Percentiles rank a stretch among this genome's conserved stretches.
Evolutionary conservation across 2,797 vertebrate species (phyloP).

Genomic region (Peromyscus aztecus): DNA sequence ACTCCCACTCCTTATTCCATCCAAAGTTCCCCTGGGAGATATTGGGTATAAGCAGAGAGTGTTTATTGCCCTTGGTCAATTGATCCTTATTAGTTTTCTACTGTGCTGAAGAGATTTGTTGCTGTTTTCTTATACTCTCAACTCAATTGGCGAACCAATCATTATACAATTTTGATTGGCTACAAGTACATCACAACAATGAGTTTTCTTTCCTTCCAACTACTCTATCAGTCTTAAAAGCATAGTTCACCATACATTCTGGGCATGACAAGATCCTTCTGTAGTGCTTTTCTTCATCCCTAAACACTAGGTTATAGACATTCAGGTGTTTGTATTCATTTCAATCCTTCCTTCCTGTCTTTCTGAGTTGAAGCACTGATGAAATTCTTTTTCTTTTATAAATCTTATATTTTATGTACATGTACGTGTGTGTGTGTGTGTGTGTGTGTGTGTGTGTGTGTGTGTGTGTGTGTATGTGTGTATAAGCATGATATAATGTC

Average conservation of each 20-base stretch:
- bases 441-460: background rate
- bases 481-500: background rate
- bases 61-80: conserved; percentile 42
- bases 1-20: conserved; percentile 28
- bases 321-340: conserved; percentile 1
- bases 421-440: background rate
- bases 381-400: conserved; percentile 6
- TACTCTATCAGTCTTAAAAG: conserved; percentile 32
- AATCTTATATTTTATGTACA: background rate
- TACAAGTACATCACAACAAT: background rate
- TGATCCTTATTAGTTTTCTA: conserved; percentile 63
- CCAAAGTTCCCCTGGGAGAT: background rate
- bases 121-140: conserved; percentile 32
- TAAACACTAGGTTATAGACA: background rate
- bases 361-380: background rate
- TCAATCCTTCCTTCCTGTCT: background rate
- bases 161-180: conserved; percentile 47
- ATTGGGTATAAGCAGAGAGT: conserved; percentile 19
- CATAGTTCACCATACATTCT: background rate
- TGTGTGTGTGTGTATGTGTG: background rate
- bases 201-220: conserved; percentile 38
- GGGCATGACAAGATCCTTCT: background rate
- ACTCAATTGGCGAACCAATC: conserved; percentile 5
- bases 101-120: conserved; percentile 45
- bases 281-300: background rate